Evolutionary conservation across 2,797 vertebrate species (phyloP).

Genomic region (Gallirallus australis): DNA sequence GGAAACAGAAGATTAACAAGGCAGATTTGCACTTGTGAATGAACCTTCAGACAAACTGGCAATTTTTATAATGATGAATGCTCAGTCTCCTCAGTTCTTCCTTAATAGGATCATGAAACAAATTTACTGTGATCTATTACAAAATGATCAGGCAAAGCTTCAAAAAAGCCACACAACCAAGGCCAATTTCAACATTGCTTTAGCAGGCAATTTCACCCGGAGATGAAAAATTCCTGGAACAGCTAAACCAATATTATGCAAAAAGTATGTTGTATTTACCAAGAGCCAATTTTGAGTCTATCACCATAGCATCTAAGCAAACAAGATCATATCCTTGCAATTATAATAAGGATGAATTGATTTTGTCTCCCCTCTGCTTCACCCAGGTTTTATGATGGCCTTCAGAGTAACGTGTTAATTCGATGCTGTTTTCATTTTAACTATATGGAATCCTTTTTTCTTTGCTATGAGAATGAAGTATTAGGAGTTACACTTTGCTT

Average conservation of each 20-base stretch:
- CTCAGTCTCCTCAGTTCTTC: constrained; percentile 32
- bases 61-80: constrained; percentile 56
- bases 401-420: constrained; percentile 67
- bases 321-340: constrained; percentile 72
- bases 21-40: constrained; percentile 38
- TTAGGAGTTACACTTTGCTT: neutral
- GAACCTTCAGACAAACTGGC: constrained; percentile 19
- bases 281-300: constrained; percentile 70
- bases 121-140: constrained; percentile 63
- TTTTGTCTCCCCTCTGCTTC: constrained; percentile 50
- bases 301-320: constrained; percentile 68
- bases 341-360: constrained; percentile 73
- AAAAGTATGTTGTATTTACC: constrained; percentile 70
- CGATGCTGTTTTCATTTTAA: constrained; percentile 65
- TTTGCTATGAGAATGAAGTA: neutral
- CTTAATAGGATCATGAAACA: constrained; percentile 62
- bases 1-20: constrained; percentile 39
- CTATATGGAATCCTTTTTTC: constrained; percentile 18
- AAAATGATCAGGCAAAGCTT: constrained; percentile 65
- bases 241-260: constrained; percentile 73
- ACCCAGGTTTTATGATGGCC: constrained; percentile 47
- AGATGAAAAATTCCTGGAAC: constrained; percentile 73
- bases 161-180: constrained; percentile 47
- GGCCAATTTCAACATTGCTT: constrained; percentile 65
- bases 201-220: constrained; percentile 68